Evolutionary conservation across 53 echinoderm and acorn worm species (phyloP).

Genomic region (Glandiceps talaboti): DNA sequence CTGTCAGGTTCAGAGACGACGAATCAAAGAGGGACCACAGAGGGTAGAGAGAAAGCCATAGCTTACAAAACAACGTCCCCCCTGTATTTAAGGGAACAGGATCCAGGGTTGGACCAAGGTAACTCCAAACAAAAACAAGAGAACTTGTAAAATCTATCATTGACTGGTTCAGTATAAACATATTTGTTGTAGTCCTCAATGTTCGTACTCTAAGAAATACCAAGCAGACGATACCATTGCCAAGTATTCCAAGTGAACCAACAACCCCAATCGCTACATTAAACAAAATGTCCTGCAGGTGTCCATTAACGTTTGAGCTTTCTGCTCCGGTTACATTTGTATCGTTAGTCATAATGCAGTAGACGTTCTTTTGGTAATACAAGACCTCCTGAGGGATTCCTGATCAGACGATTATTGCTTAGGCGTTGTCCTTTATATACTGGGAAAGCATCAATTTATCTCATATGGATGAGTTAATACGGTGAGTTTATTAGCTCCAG

Average conservation of each 20-base stretch:
- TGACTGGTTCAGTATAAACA: slow-evolving; percentile 87
- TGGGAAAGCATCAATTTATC: too few species aligned
- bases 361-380: too few species aligned
- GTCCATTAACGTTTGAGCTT: too few species aligned
- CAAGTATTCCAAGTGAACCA: slow-evolving; percentile 47
- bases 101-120: slow-evolving; percentile 28
- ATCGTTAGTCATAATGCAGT: too few species aligned
- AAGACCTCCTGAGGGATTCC: too few species aligned
- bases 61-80: slow-evolving; percentile 41
- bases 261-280: slow-evolving; percentile 18
- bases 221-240: slow-evolving; percentile 60
- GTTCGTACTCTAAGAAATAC: slow-evolving; percentile 61
- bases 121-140: slow-evolving; percentile 44
- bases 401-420: too few species aligned
- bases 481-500: too few species aligned
- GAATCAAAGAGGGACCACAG: slow-evolving; percentile 81
- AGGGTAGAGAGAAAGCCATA: slow-evolving; percentile 80
- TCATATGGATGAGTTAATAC: too few species aligned
- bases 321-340: too few species aligned
- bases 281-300: too few species aligned
- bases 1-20: slow-evolving; percentile 56
- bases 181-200: slow-evolving; percentile 56
- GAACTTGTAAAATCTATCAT: slow-evolving; percentile 76
- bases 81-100: slow-evolving; percentile 27
- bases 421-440: too few species aligned